Evolutionary conservation across 2,113 vertebrate genomes (phyloP).

Genomic region (Passer domesticus): DNA sequence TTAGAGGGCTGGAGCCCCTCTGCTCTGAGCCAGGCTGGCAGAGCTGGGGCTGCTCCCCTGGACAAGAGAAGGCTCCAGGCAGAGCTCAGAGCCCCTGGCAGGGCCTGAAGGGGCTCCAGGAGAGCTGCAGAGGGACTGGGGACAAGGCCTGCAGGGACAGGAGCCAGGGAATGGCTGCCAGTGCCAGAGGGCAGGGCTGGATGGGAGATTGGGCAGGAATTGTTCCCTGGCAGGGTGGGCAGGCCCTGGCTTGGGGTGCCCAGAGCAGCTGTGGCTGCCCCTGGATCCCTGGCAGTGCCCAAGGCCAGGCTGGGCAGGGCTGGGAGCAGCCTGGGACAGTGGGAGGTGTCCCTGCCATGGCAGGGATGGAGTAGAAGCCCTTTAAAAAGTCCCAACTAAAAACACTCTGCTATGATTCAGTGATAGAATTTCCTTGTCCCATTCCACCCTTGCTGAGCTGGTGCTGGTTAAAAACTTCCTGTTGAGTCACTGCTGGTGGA

Average conservation of each 20-base stretch:
- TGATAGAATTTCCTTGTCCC: neutral
- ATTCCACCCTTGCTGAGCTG: neutral
- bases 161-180: neutral
- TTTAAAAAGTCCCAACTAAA: neutral
- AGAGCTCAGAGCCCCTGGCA: neutral
- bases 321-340: neutral
- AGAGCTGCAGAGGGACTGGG: neutral
- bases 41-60: neutral
- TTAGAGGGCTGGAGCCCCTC: neutral
- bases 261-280: neutral
- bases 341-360: neutral
- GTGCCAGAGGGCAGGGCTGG: neutral
- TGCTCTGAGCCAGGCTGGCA: neutral
- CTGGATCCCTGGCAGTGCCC: neutral
- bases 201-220: neutral
- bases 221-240: accelerated
- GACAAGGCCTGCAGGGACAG: neutral
- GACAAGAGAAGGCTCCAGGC: neutral
- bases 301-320: neutral
- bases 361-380: neutral
- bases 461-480: conserved; percentile 9
- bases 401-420: neutral
- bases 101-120: neutral
- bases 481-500: neutral
- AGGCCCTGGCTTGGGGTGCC: neutral